phyloP scores from a whole-genome alignment of 1,140 invertebrate species.

The Megalopta genalis region DNA sequence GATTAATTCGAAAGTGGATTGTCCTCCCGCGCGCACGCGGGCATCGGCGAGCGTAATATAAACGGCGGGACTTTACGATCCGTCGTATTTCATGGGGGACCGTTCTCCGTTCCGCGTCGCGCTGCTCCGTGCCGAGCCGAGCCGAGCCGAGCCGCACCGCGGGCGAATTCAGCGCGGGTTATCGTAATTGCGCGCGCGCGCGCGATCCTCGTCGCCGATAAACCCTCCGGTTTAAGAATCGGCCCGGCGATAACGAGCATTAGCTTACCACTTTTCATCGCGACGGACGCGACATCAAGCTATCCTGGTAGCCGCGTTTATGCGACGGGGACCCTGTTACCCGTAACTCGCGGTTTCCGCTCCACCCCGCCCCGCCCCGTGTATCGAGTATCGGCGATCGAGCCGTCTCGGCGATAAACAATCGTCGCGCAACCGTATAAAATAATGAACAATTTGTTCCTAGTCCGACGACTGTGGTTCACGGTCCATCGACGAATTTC shows the following conservation, averaged over 20 bases:
- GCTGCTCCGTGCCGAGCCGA: too few relatives aligned
- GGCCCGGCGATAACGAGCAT: conserved; percentile 42
- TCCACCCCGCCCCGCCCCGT: neutral
- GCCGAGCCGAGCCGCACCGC: neutral
- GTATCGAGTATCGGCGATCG: conserved; percentile 19
- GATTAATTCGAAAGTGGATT: conserved; percentile 57
- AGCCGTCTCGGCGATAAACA: conserved; percentile 4
- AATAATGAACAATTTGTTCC: conserved; percentile 38
- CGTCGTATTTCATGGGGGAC: conserved; percentile 45
- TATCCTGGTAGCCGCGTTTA: conserved; percentile 35
- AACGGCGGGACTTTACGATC: conserved; percentile 58
- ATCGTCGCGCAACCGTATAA: neutral
- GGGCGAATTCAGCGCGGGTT: conserved; percentile 1
- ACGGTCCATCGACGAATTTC: neutral
- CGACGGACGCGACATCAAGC: conserved; percentile 35
- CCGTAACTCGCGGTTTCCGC: conserved; percentile 25
- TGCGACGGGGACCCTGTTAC: conserved; percentile 23
- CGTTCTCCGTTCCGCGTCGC: too few relatives aligned
- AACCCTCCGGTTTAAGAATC: conserved; percentile 55
- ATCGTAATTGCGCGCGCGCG: conserved; percentile 35
- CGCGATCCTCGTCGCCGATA: conserved; percentile 16
- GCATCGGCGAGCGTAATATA: conserved; percentile 45
- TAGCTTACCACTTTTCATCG: conserved; percentile 48
- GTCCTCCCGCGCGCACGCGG: conserved; percentile 38
- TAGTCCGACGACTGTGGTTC: conserved; percentile 7